Evolutionary conservation across 35 echinoderm and acorn worm genomes (phyloP), one percentile per base, ranked within the genome.

Genomic region (Anneissia japonica): DNA sequence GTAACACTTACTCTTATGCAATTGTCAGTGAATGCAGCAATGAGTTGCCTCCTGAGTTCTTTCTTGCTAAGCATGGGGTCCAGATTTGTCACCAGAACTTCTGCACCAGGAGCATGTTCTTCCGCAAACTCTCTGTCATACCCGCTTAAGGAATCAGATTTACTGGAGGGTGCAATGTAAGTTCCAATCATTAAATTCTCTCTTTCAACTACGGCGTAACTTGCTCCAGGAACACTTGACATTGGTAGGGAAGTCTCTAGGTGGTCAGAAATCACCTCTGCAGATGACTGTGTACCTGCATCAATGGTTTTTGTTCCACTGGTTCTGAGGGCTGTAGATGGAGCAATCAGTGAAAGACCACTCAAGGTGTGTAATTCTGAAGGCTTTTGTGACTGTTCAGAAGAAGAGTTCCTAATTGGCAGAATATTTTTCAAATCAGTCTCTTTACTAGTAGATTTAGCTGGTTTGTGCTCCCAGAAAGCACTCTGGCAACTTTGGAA

Each of bases 51-150:
- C 83, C 93, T 99, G 14, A 99, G 87, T 79, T 99, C 96, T 56
- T 90, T 93, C n/a, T 92, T 81, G 16, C 86, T 81, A 86, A 99
- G 91, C 86, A 91, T 87, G 55, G 87, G 81, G 35, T 99, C 96
- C 46, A 99, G 84, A 79, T 99, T 99, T 31, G 89, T 93, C 34
- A 99, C 86, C 30, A 99, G 81, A 23, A 99, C 81, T 38, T 99
- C 96, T 0, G 91, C 89, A 38, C 96, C 96, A 39, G 35, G 34
- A 23, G 23, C 12, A 0, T 9, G 32, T 3, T 56, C 51, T 84
- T n/a, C 64, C 37, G 32, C 46, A 32, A 10, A 32, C 13, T 26
- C 30, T 26, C 83, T 73, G 83, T 34, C 36, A 73, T 35, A 73
- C 30, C 64, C 74, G 31, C 23, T 86, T 64, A 64, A 64, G 5